These are phyloP conservation scores for Adrianichthys oophorus DNA, from an alignment of 2,797 vertebrate species.

Conservation along the genomic window DNA sequence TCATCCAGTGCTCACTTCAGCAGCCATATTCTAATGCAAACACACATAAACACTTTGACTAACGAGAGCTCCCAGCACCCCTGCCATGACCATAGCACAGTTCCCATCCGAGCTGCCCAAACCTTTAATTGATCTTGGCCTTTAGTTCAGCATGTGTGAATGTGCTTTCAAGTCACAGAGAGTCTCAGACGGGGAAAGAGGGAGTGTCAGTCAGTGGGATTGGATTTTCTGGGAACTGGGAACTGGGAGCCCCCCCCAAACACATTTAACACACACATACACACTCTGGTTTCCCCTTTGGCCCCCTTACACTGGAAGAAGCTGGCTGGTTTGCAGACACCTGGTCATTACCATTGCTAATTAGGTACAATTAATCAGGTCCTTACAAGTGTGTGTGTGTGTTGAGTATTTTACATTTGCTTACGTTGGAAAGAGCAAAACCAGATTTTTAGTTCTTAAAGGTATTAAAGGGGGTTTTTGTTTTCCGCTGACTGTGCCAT, in stretches of 20 bases:
- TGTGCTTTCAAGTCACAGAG: conserved; percentile 74
- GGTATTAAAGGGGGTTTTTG: no score
- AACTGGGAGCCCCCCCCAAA: conserved; percentile 66
- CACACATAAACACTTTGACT: conserved; percentile 21
- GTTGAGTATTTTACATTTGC: not conserved
- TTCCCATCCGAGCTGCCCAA: conserved; percentile 76
- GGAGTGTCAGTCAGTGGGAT: conserved; percentile 82
- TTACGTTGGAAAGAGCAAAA: conserved; percentile 33
- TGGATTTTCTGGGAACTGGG: conserved; percentile 90
- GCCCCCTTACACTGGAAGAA: conserved; percentile 88
- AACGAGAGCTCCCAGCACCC: conserved; percentile 30
- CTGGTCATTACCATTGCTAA: conserved; percentile 99
- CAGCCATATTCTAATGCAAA: conserved; percentile 22
- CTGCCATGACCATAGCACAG: conserved; percentile 32
- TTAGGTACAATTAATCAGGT: conserved; percentile 99
- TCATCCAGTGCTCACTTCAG: not conserved
- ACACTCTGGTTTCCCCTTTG: conserved; percentile 26
- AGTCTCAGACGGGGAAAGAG: conserved; percentile 61
- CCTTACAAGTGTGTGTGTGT: conserved; percentile 40
- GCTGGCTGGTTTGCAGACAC: conserved; percentile 97
- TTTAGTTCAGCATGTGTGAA: conserved; percentile 39
- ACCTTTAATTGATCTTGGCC: conserved; percentile 92
- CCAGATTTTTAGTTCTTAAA: no score
- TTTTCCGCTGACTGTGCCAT: no score
- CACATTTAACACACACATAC: conserved; percentile 39